A percentile compares a stretch with the other conserved stretches of the same genome.
phyloP scores from a whole-genome alignment of 2,113 vertebrate species.

The Stomatorhinus ivindoensis region DNA sequence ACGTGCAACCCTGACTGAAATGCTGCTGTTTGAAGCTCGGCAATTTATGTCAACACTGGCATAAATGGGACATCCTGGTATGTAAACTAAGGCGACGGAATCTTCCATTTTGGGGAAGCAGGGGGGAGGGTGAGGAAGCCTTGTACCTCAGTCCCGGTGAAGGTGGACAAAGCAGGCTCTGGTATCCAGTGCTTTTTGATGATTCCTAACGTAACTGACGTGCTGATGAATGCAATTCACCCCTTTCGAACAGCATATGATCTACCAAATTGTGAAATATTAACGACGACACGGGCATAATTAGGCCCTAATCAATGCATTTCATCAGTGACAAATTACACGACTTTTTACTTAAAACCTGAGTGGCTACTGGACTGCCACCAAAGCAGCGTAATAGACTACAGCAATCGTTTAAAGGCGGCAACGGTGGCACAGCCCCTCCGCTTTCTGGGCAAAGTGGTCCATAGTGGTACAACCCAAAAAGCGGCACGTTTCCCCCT shows the following conservation, averaged over 20 bases:
- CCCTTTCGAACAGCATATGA: slow-evolving; percentile 25
- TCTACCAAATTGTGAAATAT: slow-evolving; percentile 45
- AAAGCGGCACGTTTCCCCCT: not conserved
- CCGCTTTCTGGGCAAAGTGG: not conserved
- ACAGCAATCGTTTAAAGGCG: not conserved
- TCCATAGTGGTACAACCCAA: not conserved
- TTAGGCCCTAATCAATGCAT: slow-evolving; percentile 40
- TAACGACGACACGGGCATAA: slow-evolving; percentile 29
- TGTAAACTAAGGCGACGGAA: slow-evolving; percentile 21
- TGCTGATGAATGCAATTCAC: slow-evolving; percentile 36
- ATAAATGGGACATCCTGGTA: slow-evolving; percentile 30
- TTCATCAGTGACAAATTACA: slow-evolving; percentile 49
- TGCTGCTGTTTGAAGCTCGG: slow-evolving; percentile 10
- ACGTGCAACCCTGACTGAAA: slow-evolving; percentile 26
- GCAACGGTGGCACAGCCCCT: not conserved
- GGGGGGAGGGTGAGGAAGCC: slow-evolving; percentile 37
- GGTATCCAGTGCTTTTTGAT: slow-evolving; percentile 25
- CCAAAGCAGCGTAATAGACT: not conserved
- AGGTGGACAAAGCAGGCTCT: not conserved
- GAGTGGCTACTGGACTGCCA: not conserved
- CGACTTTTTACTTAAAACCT: slow-evolving; percentile 8
- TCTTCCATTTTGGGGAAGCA: slow-evolving; percentile 19
- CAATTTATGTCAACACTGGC: slow-evolving; percentile 1
- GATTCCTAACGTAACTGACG: slow-evolving; percentile 34
- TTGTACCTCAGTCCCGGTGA: not conserved